Conservation (phyloP, 2,797 vertebrate genomes). For the Chelonia mydas region DNA sequence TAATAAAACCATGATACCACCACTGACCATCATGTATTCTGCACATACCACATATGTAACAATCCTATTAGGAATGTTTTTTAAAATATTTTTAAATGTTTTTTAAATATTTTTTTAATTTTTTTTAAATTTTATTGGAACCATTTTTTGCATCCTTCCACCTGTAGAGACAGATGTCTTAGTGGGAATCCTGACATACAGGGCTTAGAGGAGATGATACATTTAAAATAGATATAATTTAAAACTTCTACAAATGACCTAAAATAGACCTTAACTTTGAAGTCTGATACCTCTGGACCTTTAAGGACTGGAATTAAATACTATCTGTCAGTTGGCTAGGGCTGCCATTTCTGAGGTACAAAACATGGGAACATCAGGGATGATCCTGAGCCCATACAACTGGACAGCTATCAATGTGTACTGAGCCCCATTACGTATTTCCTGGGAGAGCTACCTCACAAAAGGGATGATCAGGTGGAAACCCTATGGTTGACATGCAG, state of each 20-base stretch:
- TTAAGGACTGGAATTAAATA: too few species aligned
- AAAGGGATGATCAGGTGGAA: not conserved
- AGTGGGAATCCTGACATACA: too few species aligned
- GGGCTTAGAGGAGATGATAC: not conserved
- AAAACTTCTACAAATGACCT: not conserved
- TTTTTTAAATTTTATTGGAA: not conserved
- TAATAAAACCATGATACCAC: accelerated
- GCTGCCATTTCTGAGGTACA: too few species aligned
- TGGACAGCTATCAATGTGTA: too few species aligned
- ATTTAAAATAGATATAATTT: not conserved
- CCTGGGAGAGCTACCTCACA: not conserved
- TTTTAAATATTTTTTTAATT: too few species aligned
- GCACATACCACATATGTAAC: accelerated
- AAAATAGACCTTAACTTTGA: not conserved
- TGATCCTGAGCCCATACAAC: too few species aligned
- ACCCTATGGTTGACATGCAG: not conserved
- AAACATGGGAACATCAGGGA: too few species aligned
- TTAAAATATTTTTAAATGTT: too few species aligned
- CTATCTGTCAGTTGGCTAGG: too few species aligned
- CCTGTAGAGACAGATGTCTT: accelerated
- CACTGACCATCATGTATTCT: not conserved
- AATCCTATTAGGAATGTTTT: accelerated
- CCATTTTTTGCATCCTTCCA: not conserved
- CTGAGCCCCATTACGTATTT: too few species aligned
- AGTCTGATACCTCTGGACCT: not conserved